Conservation (phyloP, 2,113 vertebrate genomes). For the Coturnix japonica region DNA sequence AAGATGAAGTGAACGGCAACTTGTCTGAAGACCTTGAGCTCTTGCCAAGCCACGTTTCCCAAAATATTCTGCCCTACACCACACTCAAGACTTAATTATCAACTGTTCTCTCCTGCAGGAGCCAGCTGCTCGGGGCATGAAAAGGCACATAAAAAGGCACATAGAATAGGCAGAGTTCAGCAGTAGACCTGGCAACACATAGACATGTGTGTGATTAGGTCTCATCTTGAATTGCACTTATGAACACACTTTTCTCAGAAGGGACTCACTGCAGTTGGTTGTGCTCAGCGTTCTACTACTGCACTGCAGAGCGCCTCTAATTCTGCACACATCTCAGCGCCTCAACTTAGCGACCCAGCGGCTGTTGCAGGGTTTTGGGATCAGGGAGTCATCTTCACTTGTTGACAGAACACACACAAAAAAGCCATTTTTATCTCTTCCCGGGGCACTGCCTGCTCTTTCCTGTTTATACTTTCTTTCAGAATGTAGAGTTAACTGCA, state of each 20-base stretch:
- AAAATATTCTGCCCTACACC: slow-evolving; percentile 38
- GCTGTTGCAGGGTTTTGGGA: not conserved
- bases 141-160: not conserved
- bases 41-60: slow-evolving; percentile 31
- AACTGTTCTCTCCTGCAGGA: not conserved
- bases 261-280: not conserved
- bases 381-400: not conserved
- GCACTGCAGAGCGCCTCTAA: accelerated
- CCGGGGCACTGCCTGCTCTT: slow-evolving; percentile 29
- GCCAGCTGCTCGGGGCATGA: not conserved
- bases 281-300: not conserved
- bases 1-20: slow-evolving; percentile 20
- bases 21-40: slow-evolving; percentile 36
- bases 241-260: accelerated
- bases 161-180: not conserved
- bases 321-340: not conserved
- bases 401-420: not conserved
- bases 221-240: not conserved
- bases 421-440: not conserved
- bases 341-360: not conserved
- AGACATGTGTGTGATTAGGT: not conserved
- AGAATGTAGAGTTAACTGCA: slow-evolving; percentile 14
- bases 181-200: not conserved
- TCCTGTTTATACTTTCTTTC: slow-evolving; percentile 56
- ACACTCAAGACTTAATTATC: not conserved